Evolutionary conservation across 1,140 invertebrate genomes (phyloP).

Genomic region (Coptotermes formosanus): DNA sequence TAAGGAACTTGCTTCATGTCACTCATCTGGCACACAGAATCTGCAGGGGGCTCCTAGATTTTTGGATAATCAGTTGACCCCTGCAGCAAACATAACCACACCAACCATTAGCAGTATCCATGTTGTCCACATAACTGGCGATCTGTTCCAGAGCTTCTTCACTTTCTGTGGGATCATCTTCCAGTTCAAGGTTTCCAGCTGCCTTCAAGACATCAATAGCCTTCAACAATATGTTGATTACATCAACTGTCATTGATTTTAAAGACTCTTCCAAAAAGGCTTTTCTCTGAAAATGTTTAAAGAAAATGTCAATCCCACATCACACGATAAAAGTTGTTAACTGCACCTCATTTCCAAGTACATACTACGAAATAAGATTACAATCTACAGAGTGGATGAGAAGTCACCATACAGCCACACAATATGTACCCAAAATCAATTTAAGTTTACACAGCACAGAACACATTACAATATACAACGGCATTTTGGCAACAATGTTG

Average conservation of each 20-base stretch:
- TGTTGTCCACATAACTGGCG: constrained; percentile 63
- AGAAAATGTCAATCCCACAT: constrained; percentile 14
- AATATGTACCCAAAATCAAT: too few relatives aligned
- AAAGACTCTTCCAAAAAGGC: constrained; percentile 68
- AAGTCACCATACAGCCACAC: too few relatives aligned
- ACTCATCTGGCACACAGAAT: too few relatives aligned
- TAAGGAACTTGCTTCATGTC: too few relatives aligned
- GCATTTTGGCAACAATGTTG: too few relatives aligned
- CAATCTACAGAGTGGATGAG: not conserved
- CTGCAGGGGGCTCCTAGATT: too few relatives aligned
- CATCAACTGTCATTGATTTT: constrained; percentile 62
- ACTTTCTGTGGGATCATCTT: constrained; percentile 54
- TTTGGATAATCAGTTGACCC: too few relatives aligned
- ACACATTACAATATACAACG: too few relatives aligned
- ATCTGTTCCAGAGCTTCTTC: constrained; percentile 60
- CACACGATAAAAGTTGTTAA: not conserved
- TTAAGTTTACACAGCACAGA: too few relatives aligned
- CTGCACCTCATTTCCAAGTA: too few relatives aligned
- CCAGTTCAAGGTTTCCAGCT: constrained; percentile 52
- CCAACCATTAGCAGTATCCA: constrained; percentile 71
- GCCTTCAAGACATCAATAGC: constrained; percentile 58
- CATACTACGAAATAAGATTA: not conserved
- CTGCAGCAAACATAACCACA: not conserved
- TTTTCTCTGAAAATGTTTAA: constrained; percentile 56
- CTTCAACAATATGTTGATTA: constrained; percentile 61